phyloP scores from a whole-genome alignment of 2,888 invertebrate genomes.

The Torymus auratus region DNA sequence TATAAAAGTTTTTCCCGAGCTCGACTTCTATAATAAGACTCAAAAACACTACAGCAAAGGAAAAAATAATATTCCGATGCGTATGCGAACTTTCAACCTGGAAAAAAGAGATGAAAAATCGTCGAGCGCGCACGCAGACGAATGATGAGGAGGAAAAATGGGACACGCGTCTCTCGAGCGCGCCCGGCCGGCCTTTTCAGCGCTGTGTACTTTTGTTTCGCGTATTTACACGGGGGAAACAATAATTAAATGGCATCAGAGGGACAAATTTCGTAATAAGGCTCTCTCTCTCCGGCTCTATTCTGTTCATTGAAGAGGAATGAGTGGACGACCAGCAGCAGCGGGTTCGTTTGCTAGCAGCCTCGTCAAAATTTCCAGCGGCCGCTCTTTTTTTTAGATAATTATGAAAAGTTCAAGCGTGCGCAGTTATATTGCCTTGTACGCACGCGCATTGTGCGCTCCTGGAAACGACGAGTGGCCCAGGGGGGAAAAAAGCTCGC shows the following conservation, averaged over 20 bases:
- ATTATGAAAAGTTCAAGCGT: slow-evolving; percentile 30
- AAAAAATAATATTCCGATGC: too few species aligned
- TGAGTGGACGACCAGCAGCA: too few species aligned
- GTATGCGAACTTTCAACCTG: too few species aligned
- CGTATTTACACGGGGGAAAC: slow-evolving; percentile 32
- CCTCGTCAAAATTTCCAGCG: slow-evolving; percentile 8
- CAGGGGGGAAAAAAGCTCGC: too few species aligned
- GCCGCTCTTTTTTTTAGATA: not conserved
- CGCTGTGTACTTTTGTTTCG: slow-evolving; percentile 19
- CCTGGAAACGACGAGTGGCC: too few species aligned
- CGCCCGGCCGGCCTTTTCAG: not conserved
- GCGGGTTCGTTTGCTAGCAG: slow-evolving; percentile 22
- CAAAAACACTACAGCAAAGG: too few species aligned
- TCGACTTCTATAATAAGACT: too few species aligned
- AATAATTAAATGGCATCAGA: slow-evolving; percentile 40
- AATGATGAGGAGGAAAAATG: slow-evolving; percentile 4
- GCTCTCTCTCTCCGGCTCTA: slow-evolving; percentile 7
- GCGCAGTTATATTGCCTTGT: too few species aligned
- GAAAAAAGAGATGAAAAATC: too few species aligned
- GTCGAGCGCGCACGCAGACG: not conserved
- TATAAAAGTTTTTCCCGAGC: too few species aligned
- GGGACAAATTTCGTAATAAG: slow-evolving; percentile 31
- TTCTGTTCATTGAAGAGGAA: not conserved
- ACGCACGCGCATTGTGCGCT: too few species aligned
- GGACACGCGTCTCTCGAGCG: slow-evolving; percentile 18